Base-by-base conservation (phyloP, 2,113 vertebrate genomes). In the Callorhinus ursinus region DNA sequence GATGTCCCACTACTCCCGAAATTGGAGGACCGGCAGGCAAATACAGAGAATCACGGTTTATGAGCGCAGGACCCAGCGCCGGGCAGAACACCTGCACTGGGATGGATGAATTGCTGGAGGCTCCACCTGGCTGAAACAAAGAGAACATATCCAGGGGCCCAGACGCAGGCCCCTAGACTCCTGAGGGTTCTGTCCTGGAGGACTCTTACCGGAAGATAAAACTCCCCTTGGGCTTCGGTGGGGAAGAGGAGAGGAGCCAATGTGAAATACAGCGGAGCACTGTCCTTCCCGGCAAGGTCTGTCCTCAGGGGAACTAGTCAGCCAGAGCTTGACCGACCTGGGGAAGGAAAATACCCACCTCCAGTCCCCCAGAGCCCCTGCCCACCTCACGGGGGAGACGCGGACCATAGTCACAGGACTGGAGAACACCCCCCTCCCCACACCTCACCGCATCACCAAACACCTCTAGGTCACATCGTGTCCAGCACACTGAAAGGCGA, bases 371-470 rank as follows among this genome's bases (percentile, higher is more conserved):
- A 28, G 69, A 12, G 12, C 1, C 39, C 11, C 86, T 33, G 42
- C 74, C 76, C 76, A 33, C 31, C 5, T 74, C 33, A 21, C 2
- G 2, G 31, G 49, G 76, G 18, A 16, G 19, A n/a, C 49, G 33
- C 18, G 0, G 53, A 59, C 28, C 26, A 53, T 21, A 2, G 51
- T 72, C 16, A 21, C n/a, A 42, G 67, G 67, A 55, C 4, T 28
- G 28, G 16, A 22, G 69, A 21, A 10, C 13, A 31, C 28, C 10
- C 19, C 19, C 19, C 0, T 8, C 2, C 6, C 4, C 28, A 0
- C 3, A 11, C 53, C 12, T 4, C 36, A 61, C 4, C 18, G 6
- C 28, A 2, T 46, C 36, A 3, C 13, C 31, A 14, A 11, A 46
- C 7, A 6, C 53, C 28, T 9, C 2, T 39, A 18, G 46, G 24